Conservation (phyloP, 1,140 invertebrate species). For the Bathynomus jamesi region DNA sequence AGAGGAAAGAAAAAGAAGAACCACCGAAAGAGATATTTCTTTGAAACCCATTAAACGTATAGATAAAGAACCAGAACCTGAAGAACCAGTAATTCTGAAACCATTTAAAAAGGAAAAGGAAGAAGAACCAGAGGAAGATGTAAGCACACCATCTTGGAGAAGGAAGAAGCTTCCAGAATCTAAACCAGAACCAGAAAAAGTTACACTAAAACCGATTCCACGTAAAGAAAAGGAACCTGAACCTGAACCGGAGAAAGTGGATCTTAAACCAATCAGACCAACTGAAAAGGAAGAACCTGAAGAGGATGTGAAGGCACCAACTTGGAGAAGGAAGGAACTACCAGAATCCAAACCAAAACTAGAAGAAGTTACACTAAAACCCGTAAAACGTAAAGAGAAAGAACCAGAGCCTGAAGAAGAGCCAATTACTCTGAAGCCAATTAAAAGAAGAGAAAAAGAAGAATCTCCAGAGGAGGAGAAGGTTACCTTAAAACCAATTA, state of each 20-base stretch:
- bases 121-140: conserved; percentile 10
- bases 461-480: conserved; percentile 4
- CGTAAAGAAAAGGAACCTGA: neutral
- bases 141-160: conserved; percentile 4
- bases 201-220: conserved; percentile 18
- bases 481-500: conserved; percentile 9
- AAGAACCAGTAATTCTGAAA: conserved; percentile 10
- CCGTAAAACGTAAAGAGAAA: neutral
- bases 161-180: conserved; percentile 13
- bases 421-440: conserved; percentile 4
- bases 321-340: neutral
- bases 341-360: conserved; percentile 7
- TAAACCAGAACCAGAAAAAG: conserved; percentile 22
- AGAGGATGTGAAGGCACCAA: neutral
- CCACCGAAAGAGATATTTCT: neutral
- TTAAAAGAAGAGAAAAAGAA: conserved; percentile 6
- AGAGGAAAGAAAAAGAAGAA: conserved; percentile 2
- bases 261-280: conserved; percentile 7
- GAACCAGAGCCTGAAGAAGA: conserved; percentile 11
- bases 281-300: conserved; percentile 3
- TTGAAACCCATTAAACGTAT: neutral
- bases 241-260: conserved; percentile 10
- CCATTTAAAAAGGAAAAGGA: conserved; percentile 6
- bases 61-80: neutral
- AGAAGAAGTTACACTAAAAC: conserved; percentile 7